A percentile compares a stretch with the other conserved stretches of the same genome.
Evolutionary conservation across 2,888 invertebrate genomes (phyloP).

Genomic region (Lottia gigantea): DNA sequence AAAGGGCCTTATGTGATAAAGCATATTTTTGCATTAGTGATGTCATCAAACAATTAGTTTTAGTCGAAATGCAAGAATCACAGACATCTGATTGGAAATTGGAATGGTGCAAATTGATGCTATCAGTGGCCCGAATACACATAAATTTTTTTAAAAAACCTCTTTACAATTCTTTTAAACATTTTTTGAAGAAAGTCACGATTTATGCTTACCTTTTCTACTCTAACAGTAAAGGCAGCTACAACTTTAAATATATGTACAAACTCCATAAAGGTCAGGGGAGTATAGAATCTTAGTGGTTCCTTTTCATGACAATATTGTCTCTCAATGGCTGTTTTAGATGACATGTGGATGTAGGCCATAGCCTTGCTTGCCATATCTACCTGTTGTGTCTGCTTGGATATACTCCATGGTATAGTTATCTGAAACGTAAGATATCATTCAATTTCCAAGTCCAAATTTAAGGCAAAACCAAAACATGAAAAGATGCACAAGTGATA

Average conservation of each 20-base stretch:
- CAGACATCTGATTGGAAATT: no score
- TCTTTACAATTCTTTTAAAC: no score
- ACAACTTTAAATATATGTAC: conserved; percentile 62
- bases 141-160: no score
- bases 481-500: not conserved
- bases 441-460: not conserved
- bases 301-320: conserved; percentile 60
- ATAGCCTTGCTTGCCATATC: conserved; percentile 57
- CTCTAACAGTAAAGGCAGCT: conserved; percentile 53
- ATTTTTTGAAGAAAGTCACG: not conserved
- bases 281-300: conserved; percentile 58
- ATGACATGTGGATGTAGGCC: conserved; percentile 63
- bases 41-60: no score
- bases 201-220: conserved; percentile 53
- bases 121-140: no score
- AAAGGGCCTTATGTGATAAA: no score
- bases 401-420: conserved; percentile 57
- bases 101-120: no score
- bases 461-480: not conserved
- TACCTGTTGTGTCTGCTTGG: conserved; percentile 51
- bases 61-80: no score
- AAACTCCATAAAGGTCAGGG: conserved; percentile 64
- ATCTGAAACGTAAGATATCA: conserved; percentile 37
- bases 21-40: no score
- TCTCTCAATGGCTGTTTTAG: conserved; percentile 54